Evolutionary conservation across 2,888 invertebrate genomes (phyloP), one percentile per base, ranked within the genome.

Genomic region (Boloria selene): DNA sequence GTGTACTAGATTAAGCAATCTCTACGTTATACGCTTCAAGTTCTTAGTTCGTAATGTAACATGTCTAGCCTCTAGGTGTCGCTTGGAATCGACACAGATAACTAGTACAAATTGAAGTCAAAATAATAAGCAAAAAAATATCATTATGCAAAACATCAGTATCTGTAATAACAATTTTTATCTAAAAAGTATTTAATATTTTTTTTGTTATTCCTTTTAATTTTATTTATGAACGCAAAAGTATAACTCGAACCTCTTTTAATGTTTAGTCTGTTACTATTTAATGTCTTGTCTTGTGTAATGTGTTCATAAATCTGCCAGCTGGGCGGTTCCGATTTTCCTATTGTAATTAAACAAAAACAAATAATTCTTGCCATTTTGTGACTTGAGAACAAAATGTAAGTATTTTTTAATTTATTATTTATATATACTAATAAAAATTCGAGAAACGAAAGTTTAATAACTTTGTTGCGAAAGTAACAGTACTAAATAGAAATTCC

Each of bases 261-360:
- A 55, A 50, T 44, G 45, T 53, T 52, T 53, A 58, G 38, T 67
- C 54, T 67, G 63, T 63, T 45, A 7, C 26, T 49, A 42, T 54
- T 60, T 62, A 55, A 45, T 62, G 51, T 65, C 50, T 56, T 62
- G 51, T 65, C 50, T 56, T 61, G 38, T 65, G 68, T 54, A 65
- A 61, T 68, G 49, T 67, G 61, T 67, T 67, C 64, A 64, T 59
- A 26, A 59, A 59, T 72, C 85, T 88, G 89, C 88, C 88, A 89
- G 89, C 88, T 88, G 88, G 89, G 88, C 88, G 89, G 87, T 84
- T 85, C 85, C 87, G 76, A 79, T 82, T 79, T 79, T 81, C 81
- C 79, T 79, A 80, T 70, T 75, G 62, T 73, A 67, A 52, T 68
- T 63, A 64, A 65, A 51, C 50, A 68, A 68, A 45, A 61, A 52